Conservation (phyloP, 1,140 invertebrate species). For the Andrena cerasifolii region DNA sequence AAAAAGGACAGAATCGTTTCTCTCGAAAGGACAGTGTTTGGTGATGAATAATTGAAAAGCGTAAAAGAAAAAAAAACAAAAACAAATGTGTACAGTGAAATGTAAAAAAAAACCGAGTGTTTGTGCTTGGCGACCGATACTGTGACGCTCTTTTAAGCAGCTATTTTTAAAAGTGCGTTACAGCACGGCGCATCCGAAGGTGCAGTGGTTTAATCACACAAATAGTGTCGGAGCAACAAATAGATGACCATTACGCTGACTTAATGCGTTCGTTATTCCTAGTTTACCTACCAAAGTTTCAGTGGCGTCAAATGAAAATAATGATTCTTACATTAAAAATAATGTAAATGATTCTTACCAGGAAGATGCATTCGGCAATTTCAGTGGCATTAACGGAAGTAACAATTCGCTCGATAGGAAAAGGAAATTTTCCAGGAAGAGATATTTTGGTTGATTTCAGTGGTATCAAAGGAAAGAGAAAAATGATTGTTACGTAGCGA, state of each 20-base stretch:
- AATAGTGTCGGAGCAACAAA: slow-evolving; percentile 78
- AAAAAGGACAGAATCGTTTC: slow-evolving; percentile 44
- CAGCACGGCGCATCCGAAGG: slow-evolving; percentile 71
- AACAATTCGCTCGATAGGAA: slow-evolving; percentile 20
- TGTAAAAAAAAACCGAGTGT: slow-evolving; percentile 78
- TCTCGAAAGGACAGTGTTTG: slow-evolving; percentile 74
- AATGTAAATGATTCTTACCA: slow-evolving; percentile 23
- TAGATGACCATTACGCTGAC: slow-evolving; percentile 80
- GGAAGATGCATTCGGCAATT: slow-evolving; percentile 33
- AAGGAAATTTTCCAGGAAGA: slow-evolving; percentile 22
- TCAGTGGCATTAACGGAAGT: slow-evolving; percentile 31
- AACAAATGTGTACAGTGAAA: slow-evolving; percentile 79
- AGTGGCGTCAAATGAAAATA: slow-evolving; percentile 48
- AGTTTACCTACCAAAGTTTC: slow-evolving; percentile 70
- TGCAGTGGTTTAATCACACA: slow-evolving; percentile 79
- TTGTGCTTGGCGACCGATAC: slow-evolving; percentile 75
- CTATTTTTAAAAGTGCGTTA: slow-evolving; percentile 36
- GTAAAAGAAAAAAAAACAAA: slow-evolving; percentile 53
- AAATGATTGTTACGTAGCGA: slow-evolving; percentile 18
- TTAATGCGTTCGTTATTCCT: slow-evolving; percentile 76
- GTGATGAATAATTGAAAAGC: slow-evolving; percentile 67
- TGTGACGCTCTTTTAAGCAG: slow-evolving; percentile 58
- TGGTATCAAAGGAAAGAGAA: slow-evolving; percentile 29
- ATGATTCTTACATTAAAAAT: slow-evolving; percentile 32
- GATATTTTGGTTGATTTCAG: slow-evolving; percentile 28